Evolutionary conservation across 2,888 invertebrate species (phyloP).

Genomic region (Temnothorax unifasciatus): DNA sequence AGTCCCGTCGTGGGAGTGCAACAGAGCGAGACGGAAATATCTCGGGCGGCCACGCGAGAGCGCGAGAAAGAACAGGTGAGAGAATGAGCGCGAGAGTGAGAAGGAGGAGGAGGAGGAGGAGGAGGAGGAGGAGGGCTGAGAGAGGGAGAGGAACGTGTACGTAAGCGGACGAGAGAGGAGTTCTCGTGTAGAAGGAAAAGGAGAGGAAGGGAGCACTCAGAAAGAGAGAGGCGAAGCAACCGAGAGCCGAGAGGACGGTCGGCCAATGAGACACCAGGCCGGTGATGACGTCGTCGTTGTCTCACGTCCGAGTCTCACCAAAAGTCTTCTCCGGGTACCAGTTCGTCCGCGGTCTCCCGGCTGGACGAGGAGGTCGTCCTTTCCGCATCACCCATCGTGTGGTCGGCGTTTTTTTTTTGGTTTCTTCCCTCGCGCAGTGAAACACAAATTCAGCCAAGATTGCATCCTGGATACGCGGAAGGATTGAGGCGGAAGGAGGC

Average conservation of each 20-base stretch:
- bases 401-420: conserved; percentile 60
- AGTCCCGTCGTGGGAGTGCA: conserved; percentile 58
- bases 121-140: conserved; percentile 31
- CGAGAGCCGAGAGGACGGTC: conserved; percentile 70
- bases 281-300: conserved; percentile 82
- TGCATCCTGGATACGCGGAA: conserved; percentile 76
- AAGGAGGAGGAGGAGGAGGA: conserved; percentile 53
- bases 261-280: conserved; percentile 81
- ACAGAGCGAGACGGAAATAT: conserved; percentile 56
- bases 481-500: conserved; percentile 81
- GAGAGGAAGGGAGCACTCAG: conserved; percentile 67
- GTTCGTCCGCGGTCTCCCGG: conserved; percentile 85
- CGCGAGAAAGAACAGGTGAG: conserved; percentile 47
- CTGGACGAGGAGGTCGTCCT: conserved; percentile 79
- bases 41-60: conserved; percentile 26
- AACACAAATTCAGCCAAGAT: conserved; percentile 73
- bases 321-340: conserved; percentile 81
- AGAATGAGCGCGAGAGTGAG: conserved; percentile 57
- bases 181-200: conserved; percentile 70
- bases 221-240: conserved; percentile 71
- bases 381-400: conserved; percentile 52
- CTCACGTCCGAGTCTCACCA: conserved; percentile 81
- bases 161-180: conserved; percentile 64
- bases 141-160: conserved; percentile 53
- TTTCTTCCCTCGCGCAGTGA: conserved; percentile 70